Evolutionary conservation across 2,797 vertebrate species (phyloP).

Genomic region (Ptychobarbus kaznakovi): DNA sequence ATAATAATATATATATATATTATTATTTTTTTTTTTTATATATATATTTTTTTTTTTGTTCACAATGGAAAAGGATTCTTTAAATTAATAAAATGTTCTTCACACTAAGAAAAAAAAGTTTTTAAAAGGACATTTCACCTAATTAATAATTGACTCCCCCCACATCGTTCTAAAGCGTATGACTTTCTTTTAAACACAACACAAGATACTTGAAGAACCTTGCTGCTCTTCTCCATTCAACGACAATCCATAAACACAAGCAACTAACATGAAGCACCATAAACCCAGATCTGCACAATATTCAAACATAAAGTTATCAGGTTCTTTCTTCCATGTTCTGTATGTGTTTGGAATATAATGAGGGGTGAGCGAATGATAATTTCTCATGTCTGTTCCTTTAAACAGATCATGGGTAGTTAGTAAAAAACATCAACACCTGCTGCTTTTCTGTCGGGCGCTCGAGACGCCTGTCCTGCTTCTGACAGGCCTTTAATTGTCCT

Average conservation of each 20-base stretch:
- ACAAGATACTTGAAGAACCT: too few species aligned
- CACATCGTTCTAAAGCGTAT: not conserved
- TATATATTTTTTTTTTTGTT: too few species aligned
- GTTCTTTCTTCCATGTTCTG: not conserved
- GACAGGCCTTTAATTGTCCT: slow-evolving; percentile 8
- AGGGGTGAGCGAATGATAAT: not conserved
- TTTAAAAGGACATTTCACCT: too few species aligned
- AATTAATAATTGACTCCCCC: not conserved
- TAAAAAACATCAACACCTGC: not conserved
- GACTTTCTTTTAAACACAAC: not conserved
- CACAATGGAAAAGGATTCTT: too few species aligned
- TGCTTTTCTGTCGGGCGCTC: not conserved
- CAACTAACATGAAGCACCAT: not conserved
- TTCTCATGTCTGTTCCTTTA: not conserved
- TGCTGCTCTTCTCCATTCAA: not conserved
- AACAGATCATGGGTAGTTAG: not conserved
- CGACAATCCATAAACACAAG: not conserved
- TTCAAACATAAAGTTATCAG: not conserved
- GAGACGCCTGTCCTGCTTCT: not conserved
- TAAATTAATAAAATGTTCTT: too few species aligned
- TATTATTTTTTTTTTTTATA: too few species aligned
- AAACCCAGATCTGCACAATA: not conserved
- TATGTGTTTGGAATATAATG: not conserved
- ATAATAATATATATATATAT: too few species aligned
- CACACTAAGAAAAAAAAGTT: too few species aligned